phyloP scores from a whole-genome alignment of 1,140 invertebrate genomes.

The Lepidostoma basale region DNA sequence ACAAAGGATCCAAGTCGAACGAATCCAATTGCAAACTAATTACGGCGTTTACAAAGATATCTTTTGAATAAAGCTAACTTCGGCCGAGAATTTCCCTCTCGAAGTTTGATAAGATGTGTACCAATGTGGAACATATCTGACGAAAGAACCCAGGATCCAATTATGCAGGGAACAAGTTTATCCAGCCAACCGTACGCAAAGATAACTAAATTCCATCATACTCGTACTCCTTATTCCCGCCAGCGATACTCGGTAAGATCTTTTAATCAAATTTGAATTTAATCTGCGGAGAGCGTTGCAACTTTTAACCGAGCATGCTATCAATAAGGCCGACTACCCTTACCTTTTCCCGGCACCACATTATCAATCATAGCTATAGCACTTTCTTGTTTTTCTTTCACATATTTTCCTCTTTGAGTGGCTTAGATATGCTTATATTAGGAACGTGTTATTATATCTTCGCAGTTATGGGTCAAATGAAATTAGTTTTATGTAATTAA shows the following conservation, averaged over 20 bases:
- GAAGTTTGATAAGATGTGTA: neutral
- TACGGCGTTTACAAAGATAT: too few species aligned
- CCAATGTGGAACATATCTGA: neutral
- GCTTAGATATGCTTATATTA: too few species aligned
- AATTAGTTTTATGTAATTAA: too few species aligned
- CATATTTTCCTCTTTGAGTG: too few species aligned
- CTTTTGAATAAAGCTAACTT: too few species aligned
- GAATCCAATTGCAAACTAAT: too few species aligned
- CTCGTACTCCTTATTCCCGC: neutral
- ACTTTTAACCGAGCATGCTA: slow-evolving; percentile 20
- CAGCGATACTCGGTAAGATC: neutral
- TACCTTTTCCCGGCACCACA: neutral
- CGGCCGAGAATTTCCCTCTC: neutral
- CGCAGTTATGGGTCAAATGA: too few species aligned
- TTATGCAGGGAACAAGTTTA: neutral
- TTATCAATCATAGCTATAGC: slow-evolving; percentile 34
- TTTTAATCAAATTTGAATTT: slow-evolving; percentile 28
- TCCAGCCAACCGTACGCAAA: neutral
- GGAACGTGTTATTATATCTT: too few species aligned
- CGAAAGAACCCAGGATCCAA: neutral
- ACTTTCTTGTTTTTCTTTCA: too few species aligned
- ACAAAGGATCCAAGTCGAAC: too few species aligned
- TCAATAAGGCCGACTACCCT: slow-evolving; percentile 10
- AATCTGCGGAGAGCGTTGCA: neutral
- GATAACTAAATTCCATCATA: neutral